Percentiles rank a stretch among this genome's conserved stretches.
phyloP scores from a whole-genome alignment of 2,888 invertebrate species.

The Barypeithes pellucidus region DNA sequence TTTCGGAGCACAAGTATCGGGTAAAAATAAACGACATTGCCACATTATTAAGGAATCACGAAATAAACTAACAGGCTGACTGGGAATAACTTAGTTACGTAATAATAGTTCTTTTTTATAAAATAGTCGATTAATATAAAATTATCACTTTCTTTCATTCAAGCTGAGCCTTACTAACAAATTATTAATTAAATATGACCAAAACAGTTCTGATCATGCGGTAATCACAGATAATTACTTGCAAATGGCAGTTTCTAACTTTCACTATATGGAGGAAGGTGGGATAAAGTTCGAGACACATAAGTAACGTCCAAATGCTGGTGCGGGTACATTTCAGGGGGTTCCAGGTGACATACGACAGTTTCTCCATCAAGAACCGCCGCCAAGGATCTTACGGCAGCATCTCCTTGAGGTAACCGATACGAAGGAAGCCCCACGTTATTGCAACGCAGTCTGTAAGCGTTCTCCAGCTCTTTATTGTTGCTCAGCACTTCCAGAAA shows the following conservation, averaged over 20 bases:
- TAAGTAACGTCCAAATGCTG: slow-evolving; percentile 68
- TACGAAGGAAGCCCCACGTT: slow-evolving; percentile 73
- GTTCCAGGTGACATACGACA: slow-evolving; percentile 89
- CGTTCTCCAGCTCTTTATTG: slow-evolving; percentile 64
- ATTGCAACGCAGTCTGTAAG: slow-evolving; percentile 66
- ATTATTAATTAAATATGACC: slow-evolving; percentile 56
- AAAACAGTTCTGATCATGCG: slow-evolving; percentile 69
- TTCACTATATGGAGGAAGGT: slow-evolving; percentile 76
- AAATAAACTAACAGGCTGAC: slow-evolving; percentile 61
- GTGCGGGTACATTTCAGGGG: slow-evolving; percentile 73
- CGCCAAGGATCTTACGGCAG: slow-evolving; percentile 77
- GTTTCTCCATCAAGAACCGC: slow-evolving; percentile 90
- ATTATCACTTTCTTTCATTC: slow-evolving; percentile 70
- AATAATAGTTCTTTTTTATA: slow-evolving; percentile 67
- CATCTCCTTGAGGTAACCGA: slow-evolving; percentile 72
- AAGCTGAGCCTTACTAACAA: slow-evolving; percentile 68
- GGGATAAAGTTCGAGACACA: slow-evolving; percentile 73
- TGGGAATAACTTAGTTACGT: slow-evolving; percentile 68
- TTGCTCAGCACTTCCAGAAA: slow-evolving; percentile 66
- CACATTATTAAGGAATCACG: slow-evolving; percentile 43
- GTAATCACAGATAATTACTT: slow-evolving; percentile 73
- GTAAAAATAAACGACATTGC: slow-evolving; percentile 26
- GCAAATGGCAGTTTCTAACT: slow-evolving; percentile 73
- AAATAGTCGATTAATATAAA: slow-evolving; percentile 70
- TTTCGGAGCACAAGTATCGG: not conserved